Percentiles rank a stretch among this genome's conserved stretches.
Evolutionary conservation across 2,113 vertebrate species (phyloP).

Genomic region (Aix galericulata): DNA sequence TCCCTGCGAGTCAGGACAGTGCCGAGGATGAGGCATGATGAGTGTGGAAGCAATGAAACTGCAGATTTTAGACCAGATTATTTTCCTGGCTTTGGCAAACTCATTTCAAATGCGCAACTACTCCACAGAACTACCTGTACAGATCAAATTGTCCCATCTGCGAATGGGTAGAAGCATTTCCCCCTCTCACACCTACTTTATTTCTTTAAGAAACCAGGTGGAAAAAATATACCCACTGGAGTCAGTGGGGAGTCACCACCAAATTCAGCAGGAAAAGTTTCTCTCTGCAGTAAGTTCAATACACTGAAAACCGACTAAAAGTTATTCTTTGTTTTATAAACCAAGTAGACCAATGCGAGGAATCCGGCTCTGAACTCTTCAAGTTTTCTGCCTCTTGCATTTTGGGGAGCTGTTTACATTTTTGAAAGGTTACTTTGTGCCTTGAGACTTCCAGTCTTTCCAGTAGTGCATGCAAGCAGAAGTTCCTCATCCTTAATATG

Average conservation of each 20-base stretch:
- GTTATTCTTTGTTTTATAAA: conserved; percentile 18
- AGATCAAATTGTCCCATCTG: neutral
- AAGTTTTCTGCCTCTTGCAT: neutral
- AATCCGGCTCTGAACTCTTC: neutral
- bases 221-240: neutral
- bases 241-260: neutral
- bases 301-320: neutral
- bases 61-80: conserved; percentile 50
- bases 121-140: neutral
- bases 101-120: neutral
- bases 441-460: neutral
- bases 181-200: neutral
- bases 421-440: neutral
- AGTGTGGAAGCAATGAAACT: neutral
- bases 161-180: neutral
- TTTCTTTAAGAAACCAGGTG: neutral
- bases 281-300: neutral
- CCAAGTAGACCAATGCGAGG: neutral
- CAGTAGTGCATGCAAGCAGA: neutral
- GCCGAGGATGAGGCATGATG: neutral
- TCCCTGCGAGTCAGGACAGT: neutral
- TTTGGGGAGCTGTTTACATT: neutral
- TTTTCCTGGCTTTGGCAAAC: neutral
- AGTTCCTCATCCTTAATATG: neutral
- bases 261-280: neutral